phyloP scores from a whole-genome alignment of 2,113 vertebrate genomes.

The Saguinus imperator region DNA sequence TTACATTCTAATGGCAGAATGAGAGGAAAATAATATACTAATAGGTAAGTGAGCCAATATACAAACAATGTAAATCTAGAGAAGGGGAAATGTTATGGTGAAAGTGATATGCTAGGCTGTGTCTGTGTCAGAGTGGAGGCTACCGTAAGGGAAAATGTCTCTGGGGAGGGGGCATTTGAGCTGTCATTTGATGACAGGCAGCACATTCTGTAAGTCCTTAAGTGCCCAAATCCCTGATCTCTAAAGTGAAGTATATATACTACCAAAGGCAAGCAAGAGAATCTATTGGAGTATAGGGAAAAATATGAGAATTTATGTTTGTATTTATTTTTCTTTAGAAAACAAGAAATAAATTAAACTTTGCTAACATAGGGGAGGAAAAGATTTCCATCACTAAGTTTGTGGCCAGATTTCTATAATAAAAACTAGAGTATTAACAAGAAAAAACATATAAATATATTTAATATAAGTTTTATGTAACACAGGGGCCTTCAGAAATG shows the following conservation, averaged over 20 bases:
- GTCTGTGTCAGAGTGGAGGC: not conserved
- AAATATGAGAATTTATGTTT: not conserved
- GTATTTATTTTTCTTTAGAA: not conserved
- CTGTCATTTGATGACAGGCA: not conserved
- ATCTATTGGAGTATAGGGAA: not conserved
- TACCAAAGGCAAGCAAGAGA: not conserved
- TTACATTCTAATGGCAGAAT: not conserved
- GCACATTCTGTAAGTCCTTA: not conserved
- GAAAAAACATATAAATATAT: not conserved
- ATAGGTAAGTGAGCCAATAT: not conserved
- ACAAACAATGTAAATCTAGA: not conserved
- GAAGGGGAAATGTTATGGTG: not conserved
- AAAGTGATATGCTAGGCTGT: not conserved
- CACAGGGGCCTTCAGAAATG: not conserved
- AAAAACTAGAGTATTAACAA: not conserved
- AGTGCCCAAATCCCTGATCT: not conserved
- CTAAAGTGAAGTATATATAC: not conserved
- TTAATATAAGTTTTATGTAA: not conserved
- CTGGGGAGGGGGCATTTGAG: not conserved
- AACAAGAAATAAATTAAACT: slow-evolving; percentile 8
- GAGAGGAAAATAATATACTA: not conserved
- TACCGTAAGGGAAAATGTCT: not conserved
- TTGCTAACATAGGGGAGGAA: not conserved
- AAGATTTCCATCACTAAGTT: not conserved
- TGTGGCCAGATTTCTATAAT: not conserved